Base-by-base conservation (phyloP, 1,140 invertebrate genomes). In the Protaetia brevitarsis region DNA sequence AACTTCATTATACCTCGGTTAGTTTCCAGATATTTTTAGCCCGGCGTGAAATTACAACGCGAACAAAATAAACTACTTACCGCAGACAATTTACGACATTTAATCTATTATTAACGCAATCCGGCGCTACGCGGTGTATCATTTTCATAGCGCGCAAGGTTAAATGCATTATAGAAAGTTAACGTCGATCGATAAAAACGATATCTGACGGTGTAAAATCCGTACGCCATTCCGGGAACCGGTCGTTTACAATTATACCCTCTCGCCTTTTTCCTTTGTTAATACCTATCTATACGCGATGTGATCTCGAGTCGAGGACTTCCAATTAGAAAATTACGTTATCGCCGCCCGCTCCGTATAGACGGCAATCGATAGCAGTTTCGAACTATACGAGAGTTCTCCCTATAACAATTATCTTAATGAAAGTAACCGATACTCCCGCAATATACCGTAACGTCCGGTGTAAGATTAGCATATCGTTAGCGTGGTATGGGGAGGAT, bases 321-420 rank as follows among this genome's bases (percentile, higher is more conserved):
- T 28, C 29, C 30, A 59, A 59, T 59, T 59, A 31, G 27, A 31
- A 59, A 31, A 59, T 59, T 59, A 59, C 57, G 13, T 59, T 59
- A 59, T 59, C 57, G 41, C 41, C 19, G 41, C 11, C 23, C 13
- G 26, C 19, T 29, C 29, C n/a, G n/a, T n/a, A n/a, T n/a, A n/a
- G n/a, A n/a, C 26, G 28, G 57, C 57, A 59, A 59, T 31, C 57
- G 57, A 59, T 59, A 59, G 57, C 29, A 31, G 41, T 51, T 51
- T 51, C 41, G 21, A 51, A 51, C 41, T 51, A n/a, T n/a, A n/a
- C 41, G 41, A 51, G 26, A 51, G 19, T n/a, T n/a, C 41, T 28
- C n/a, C 26, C 57, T 59, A 59, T 63, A 63, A 63, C 61, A 63
- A 63, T 63, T 63, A 63, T 28, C 61, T 63, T 63, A 63, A 63